These are phyloP conservation scores for Noctilio leporinus DNA, from an alignment of 2,113 vertebrate species.

Conservation along the genomic window DNA sequence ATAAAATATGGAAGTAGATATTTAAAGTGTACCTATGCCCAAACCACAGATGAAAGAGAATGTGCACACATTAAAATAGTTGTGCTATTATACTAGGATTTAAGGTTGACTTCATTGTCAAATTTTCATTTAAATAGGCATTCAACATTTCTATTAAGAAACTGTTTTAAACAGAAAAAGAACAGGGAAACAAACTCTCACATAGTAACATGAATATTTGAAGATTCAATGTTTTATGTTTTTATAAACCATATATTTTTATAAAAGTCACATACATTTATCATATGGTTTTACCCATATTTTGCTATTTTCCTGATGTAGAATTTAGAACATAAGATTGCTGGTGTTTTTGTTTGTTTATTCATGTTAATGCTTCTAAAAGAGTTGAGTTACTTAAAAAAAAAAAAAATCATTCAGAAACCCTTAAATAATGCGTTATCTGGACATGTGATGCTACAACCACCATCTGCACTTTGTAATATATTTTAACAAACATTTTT, in stretches of 20 bases:
- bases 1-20: neutral
- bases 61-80: neutral
- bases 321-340: neutral
- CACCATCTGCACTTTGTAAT: neutral
- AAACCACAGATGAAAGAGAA: neutral
- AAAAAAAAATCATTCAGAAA: neutral
- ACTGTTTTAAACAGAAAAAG: neutral
- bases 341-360: neutral
- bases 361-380: neutral
- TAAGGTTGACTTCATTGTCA: neutral
- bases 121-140: neutral
- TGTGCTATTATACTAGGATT: neutral
- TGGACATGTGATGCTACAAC: neutral
- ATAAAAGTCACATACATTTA: neutral
- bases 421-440: neutral
- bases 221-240: neutral
- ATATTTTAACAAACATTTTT: neutral
- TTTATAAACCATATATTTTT: neutral
- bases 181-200: neutral
- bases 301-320: neutral
- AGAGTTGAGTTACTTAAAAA: neutral
- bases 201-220: neutral
- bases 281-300: neutral
- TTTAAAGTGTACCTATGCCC: neutral
- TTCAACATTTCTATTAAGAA: slow-evolving; percentile 4